A percentile compares a stretch with the other conserved stretches of the same genome.
phyloP scores from a whole-genome alignment of 2,113 vertebrate genomes.

The Zootoca vivipara region DNA sequence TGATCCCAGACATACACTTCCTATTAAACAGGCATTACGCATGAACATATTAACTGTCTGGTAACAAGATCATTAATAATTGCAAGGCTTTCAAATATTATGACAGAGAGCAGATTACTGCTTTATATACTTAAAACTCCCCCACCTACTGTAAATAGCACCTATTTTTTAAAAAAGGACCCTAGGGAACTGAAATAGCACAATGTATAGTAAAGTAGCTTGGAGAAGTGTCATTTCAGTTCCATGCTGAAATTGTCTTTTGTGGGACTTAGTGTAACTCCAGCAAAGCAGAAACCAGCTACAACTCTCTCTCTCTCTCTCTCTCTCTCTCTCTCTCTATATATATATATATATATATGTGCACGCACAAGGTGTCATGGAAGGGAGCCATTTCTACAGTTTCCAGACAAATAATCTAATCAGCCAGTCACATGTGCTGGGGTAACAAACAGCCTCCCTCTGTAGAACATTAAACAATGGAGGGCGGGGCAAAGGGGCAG shows the following conservation, averaged over 20 bases:
- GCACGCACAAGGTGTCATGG: no score
- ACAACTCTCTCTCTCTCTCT: no score
- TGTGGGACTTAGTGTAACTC: neutral
- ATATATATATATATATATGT: no score
- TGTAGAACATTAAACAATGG: no score
- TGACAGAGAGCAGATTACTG: conserved; percentile 3
- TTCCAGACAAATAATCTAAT: no score
- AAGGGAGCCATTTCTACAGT: no score
- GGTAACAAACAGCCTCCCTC: no score
- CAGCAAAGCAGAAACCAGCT: neutral
- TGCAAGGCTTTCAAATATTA: neutral
- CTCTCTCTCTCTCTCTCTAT: no score
- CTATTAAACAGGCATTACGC: neutral
- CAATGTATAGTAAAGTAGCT: neutral
- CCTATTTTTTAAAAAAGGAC: conserved; percentile 10
- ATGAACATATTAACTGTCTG: neutral
- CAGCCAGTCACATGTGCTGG: no score
- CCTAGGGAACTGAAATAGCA: neutral
- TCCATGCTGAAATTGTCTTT: neutral
- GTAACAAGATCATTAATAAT: conserved; percentile 17
- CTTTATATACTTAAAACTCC: neutral
- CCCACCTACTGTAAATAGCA: neutral
- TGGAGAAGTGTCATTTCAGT: neutral
- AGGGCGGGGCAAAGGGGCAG: no score
- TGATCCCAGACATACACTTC: neutral